phyloP scores from a whole-genome alignment of 1,140 invertebrate species.

The Trissolcus basalis region DNA sequence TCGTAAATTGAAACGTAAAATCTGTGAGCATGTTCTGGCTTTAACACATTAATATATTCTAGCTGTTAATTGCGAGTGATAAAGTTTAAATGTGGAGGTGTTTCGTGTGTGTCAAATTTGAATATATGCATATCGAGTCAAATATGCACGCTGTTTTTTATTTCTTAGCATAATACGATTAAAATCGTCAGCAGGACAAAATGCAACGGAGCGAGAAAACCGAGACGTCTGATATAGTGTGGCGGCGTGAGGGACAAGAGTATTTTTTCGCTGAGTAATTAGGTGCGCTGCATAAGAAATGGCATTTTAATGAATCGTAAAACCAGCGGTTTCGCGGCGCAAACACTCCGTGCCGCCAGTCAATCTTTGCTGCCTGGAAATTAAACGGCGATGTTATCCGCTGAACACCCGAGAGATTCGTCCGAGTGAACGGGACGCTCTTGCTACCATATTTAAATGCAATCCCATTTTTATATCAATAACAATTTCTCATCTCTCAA shows the following conservation, averaged over 20 bases:
- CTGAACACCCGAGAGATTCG: conserved; percentile 15
- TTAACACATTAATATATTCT: too few relatives aligned
- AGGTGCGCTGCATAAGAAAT: conserved; percentile 71
- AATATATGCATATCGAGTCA: background rate
- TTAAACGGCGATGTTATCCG: conserved; percentile 61
- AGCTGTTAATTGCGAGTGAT: too few relatives aligned
- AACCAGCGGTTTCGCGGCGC: conserved; percentile 62
- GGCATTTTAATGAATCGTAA: conserved; percentile 72
- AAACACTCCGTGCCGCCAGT: conserved; percentile 58
- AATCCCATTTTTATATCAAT: conserved; percentile 61
- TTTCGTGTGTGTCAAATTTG: conserved; percentile 8
- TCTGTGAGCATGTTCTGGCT: too few relatives aligned
- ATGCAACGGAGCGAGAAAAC: conserved; percentile 40
- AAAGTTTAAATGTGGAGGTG: too few relatives aligned
- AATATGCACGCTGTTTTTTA: background rate
- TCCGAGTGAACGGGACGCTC: conserved; percentile 42
- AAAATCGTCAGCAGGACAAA: conserved; percentile 37
- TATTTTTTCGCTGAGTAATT: conserved; percentile 67
- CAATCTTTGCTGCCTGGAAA: conserved; percentile 65
- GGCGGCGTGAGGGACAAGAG: conserved; percentile 24
- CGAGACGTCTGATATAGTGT: conserved; percentile 17
- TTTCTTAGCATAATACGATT: conserved; percentile 36
- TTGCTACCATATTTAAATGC: conserved; percentile 45
- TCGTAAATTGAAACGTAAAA: too few relatives aligned
- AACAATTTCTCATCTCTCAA: conserved; percentile 4